Evolutionary conservation across 2,888 invertebrate genomes (phyloP).

Genomic region (Himalopsyche anomala): DNA sequence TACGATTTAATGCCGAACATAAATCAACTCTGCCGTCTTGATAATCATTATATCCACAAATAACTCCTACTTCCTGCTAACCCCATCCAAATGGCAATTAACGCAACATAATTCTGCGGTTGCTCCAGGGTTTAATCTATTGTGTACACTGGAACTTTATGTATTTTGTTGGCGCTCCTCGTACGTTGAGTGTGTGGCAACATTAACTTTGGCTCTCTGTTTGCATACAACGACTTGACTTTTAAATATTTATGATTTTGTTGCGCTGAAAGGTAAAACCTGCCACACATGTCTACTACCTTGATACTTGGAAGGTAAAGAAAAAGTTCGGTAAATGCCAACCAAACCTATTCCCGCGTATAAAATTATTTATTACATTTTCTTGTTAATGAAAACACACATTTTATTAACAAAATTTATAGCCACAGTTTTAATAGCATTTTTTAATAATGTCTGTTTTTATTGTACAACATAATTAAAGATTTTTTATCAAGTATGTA

Average conservation of each 20-base stretch:
- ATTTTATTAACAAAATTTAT: too few species aligned
- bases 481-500: too few species aligned
- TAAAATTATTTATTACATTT: not conserved
- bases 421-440: too few species aligned
- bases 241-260: conserved; percentile 52
- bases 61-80: conserved; percentile 46
- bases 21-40: conserved; percentile 47
- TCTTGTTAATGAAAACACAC: too few species aligned
- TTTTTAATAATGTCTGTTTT: too few species aligned
- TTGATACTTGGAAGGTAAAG: not conserved
- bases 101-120: conserved; percentile 58
- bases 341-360: not conserved
- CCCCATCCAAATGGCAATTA: conserved; percentile 53
- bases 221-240: conserved; percentile 45
- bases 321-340: conserved; percentile 8
- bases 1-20: conserved; percentile 1
- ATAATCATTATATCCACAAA: conserved; percentile 62
- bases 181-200: conserved; percentile 56
- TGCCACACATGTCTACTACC: not conserved
- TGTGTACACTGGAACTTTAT: conserved; percentile 56
- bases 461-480: too few species aligned
- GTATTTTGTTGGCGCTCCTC: conserved; percentile 47
- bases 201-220: conserved; percentile 58
- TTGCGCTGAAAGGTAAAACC: conserved; percentile 29
- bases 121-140: conserved; percentile 60